These are phyloP conservation scores for Brachyptera putata DNA, from an alignment of 2,888 invertebrate species.

Conservation along the genomic window DNA sequence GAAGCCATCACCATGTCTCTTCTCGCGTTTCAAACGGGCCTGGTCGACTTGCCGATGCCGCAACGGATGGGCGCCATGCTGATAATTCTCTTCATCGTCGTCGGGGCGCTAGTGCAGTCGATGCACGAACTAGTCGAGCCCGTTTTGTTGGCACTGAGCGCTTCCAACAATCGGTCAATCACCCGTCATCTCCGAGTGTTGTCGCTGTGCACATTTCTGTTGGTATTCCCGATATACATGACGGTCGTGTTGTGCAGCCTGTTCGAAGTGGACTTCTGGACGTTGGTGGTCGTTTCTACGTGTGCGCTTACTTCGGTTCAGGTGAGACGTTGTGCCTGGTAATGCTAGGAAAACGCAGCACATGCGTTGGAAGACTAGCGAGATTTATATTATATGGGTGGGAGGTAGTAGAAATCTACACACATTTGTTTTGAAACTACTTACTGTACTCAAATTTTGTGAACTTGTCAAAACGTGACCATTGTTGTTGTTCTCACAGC, in stretches of 20 bases:
- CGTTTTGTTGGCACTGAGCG: conserved; percentile 47
- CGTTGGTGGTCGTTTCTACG: conserved; percentile 50
- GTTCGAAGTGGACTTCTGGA: conserved; percentile 49
- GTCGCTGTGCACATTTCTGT: conserved; percentile 43
- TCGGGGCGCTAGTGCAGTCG: conserved; percentile 53
- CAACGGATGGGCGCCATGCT: conserved; percentile 50
- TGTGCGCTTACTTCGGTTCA: conserved; percentile 47
- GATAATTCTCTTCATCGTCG: conserved; percentile 50
- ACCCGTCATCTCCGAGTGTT: conserved; percentile 44
- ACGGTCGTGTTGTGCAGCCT: conserved; percentile 45
- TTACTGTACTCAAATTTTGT: too few species aligned
- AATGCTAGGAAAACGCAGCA: too few species aligned
- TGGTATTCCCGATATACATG: conserved; percentile 46
- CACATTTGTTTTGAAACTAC: too few species aligned
- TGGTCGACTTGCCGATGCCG: conserved; percentile 47
- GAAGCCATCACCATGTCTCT: conserved; percentile 52
- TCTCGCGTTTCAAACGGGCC: conserved; percentile 49
- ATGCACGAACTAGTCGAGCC: conserved; percentile 52
- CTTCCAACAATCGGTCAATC: conserved; percentile 43
- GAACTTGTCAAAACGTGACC: too few species aligned
- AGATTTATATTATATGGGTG: too few species aligned
- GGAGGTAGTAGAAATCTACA: too few species aligned
- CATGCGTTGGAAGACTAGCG: too few species aligned
- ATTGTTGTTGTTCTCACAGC: too few species aligned
- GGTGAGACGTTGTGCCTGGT: conserved; percentile 25